Percentiles rank a stretch among this genome's conserved stretches.
Evolutionary conservation across 1,140 invertebrate genomes (phyloP).

Genomic region (Ceratina calcarata): DNA sequence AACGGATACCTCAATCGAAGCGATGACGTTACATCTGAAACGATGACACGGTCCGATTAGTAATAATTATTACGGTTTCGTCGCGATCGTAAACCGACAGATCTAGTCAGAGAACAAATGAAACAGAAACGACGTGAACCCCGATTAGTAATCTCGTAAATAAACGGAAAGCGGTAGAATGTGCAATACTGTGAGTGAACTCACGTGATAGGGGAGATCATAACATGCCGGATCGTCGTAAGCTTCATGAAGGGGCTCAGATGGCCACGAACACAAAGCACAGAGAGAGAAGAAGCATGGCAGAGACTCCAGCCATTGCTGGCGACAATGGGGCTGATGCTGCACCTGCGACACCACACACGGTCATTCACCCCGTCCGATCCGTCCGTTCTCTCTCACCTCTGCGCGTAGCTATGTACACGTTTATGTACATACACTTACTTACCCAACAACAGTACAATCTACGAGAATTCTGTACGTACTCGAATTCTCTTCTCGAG

Average conservation of each 20-base stretch:
- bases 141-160: neutral
- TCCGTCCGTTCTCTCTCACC: constrained; percentile 53
- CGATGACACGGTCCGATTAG: too few species aligned
- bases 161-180: constrained; percentile 51
- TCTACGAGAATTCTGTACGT: constrained; percentile 3
- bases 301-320: constrained; percentile 77
- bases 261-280: constrained; percentile 81
- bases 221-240: constrained; percentile 78
- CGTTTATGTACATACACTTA: constrained; percentile 24
- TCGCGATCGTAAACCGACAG: too few species aligned
- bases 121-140: neutral
- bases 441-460: constrained; percentile 56
- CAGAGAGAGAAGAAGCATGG: constrained; percentile 81
- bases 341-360: constrained; percentile 80
- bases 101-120: neutral
- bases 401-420: constrained; percentile 58
- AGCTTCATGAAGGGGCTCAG: constrained; percentile 79
- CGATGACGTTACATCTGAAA: too few species aligned
- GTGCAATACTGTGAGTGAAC: constrained; percentile 76
- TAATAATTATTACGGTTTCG: too few species aligned
- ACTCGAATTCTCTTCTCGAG: constrained; percentile 4
- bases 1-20: too few species aligned
- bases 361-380: constrained; percentile 74
- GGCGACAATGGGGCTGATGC: constrained; percentile 77
- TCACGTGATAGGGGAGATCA: constrained; percentile 80